A percentile compares a stretch with the other conserved stretches of the same genome.
Conservation (phyloP, 1,140 invertebrate genomes). For the Chlorops oryzae region DNA sequence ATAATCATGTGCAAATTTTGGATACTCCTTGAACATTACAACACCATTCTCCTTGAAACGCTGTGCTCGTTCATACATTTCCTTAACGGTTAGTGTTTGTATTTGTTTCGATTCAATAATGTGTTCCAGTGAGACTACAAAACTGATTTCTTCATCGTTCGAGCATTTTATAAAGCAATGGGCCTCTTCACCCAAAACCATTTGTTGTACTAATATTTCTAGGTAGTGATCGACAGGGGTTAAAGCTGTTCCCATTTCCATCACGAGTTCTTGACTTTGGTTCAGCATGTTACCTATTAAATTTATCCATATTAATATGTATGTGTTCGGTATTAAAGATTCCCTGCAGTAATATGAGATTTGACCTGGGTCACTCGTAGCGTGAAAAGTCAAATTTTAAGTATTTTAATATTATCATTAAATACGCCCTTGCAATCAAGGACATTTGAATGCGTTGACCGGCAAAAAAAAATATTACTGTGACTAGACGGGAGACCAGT, state of each 20-base stretch:
- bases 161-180: conserved; percentile 27
- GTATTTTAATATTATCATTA: too few relatives aligned
- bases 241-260: conserved; percentile 32
- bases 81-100: conserved; percentile 25
- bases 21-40: conserved; percentile 39
- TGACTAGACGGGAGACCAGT: too few relatives aligned
- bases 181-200: conserved; percentile 35
- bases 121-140: conserved; percentile 25
- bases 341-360: too few relatives aligned
- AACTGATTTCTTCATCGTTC: conserved; percentile 28
- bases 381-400: too few relatives aligned
- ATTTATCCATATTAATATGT: too few relatives aligned
- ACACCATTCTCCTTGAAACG: conserved; percentile 41
- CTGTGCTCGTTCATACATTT: conserved; percentile 28
- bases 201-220: conserved; percentile 38
- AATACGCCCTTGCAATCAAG: too few relatives aligned
- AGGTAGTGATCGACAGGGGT: conserved; percentile 40
- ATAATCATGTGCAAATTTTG: conserved; percentile 42
- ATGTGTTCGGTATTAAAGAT: too few relatives aligned
- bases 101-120: conserved; percentile 28
- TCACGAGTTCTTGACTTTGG: conserved; percentile 15
- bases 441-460: too few relatives aligned
- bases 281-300: background rate
- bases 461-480: too few relatives aligned
- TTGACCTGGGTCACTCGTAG: too few relatives aligned